Base-by-base conservation (phyloP, 2,797 vertebrate species). In the Antennarius maculatus region DNA sequence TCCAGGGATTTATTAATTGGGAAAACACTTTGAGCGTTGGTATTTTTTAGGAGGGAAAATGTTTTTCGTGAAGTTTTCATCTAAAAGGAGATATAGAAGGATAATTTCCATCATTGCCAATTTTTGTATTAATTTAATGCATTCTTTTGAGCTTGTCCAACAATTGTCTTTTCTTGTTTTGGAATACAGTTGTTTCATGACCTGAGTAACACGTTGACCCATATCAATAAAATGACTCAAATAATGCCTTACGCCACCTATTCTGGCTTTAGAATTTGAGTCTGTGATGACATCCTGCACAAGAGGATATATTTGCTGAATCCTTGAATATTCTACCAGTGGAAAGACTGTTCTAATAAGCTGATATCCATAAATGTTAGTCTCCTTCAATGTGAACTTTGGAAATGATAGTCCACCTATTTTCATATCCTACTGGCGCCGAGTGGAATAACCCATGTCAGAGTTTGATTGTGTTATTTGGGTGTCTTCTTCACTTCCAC, bases 221-320 rank as follows among this genome's bases (percentile, higher is more conserved):
- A 23, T 23, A 23, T 23, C 23, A 23, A 23, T 23, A 23, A 23
- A 23, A 23, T 23, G 23, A 23, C 23, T 23, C 23, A 23, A 23
- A 23, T 23, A 23, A 23, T 23, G 23, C 2, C 23, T 23, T 23
- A 23, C 23, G 23, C 23, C 77, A 72, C 64, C 70, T 66, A 68
- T 85, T 78, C 60, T 23, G 23, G 47, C 59, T 68, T 74, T 28
- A 17, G 71, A 66, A 71, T 83, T 85, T 84, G 86, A 72, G 81
- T 86, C 68, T 68, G 49, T 71, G 76, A 63, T 78, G 65, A 73
- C 77, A 77, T 86, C 75, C 80, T 84, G 77, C 63, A 76, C 81
- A 81, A 85, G 82, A 88, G 58, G 79, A 80, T 73, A 76, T 76
- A 91, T 86, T 91, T 84, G 80, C 69, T 48, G 47, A 62, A 68